Evolutionary conservation across 2,888 invertebrate species (phyloP).

Genomic region (Diogma glabrata): DNA sequence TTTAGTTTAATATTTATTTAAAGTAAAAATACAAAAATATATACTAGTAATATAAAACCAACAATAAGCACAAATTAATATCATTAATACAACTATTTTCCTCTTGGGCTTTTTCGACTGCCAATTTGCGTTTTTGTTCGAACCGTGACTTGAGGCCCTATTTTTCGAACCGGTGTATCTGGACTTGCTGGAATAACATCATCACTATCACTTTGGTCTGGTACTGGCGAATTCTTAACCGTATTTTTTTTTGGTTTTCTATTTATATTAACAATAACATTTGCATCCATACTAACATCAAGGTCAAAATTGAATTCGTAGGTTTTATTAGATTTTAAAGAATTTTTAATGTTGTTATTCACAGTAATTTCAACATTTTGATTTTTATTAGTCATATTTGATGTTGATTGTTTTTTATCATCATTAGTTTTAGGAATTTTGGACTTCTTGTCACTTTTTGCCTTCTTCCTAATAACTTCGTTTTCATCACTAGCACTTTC

Average conservation of each 20-base stretch:
- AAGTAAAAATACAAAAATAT: no score
- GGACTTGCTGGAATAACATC: background rate
- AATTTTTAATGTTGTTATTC: constrained; percentile 31
- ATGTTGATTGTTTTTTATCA: no score
- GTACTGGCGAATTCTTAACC: no score
- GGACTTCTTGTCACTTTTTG: no score
- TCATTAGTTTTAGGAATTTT: no score
- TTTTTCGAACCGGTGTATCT: background rate
- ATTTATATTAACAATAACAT: constrained; percentile 35
- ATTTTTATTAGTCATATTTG: no score
- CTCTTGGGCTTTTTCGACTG: background rate
- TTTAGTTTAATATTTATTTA: no score
- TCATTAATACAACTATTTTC: background rate
- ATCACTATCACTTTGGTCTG: background rate
- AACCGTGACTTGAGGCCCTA: background rate
- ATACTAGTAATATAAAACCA: no score
- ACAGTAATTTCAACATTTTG: constrained; percentile 32
- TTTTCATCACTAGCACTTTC: no score
- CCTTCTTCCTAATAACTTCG: no score
- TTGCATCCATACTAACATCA: constrained; percentile 36
- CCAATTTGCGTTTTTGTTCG: constrained; percentile 5
- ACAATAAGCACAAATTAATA: no score
- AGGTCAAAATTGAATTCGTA: constrained; percentile 36
- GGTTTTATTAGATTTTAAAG: constrained; percentile 28
- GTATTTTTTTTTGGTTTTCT: constrained; percentile 28